Percentiles rank a stretch among this genome's conserved stretches.
Conservation (phyloP, 2,888 invertebrate genomes). For the Drosophila hawaiiensis region DNA sequence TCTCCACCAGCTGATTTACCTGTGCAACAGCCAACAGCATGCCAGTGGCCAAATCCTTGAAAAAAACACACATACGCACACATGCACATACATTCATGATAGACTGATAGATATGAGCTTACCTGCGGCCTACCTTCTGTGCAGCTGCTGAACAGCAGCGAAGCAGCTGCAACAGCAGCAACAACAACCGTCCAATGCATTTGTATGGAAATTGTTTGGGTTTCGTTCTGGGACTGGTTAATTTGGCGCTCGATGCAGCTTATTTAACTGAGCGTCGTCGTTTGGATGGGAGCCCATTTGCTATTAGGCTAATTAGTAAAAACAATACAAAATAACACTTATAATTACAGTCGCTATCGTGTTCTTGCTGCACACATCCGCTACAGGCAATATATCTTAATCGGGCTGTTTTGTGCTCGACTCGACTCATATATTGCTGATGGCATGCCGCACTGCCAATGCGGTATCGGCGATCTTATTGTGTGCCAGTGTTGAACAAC, state of each 20-base stretch:
- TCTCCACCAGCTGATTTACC: slow-evolving; percentile 62
- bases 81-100: background rate
- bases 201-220: slow-evolving; percentile 15
- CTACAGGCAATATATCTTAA: slow-evolving; percentile 39
- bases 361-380: slow-evolving; percentile 38
- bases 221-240: slow-evolving; percentile 12
- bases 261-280: slow-evolving; percentile 37
- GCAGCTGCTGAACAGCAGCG: slow-evolving; percentile 28
- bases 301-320: slow-evolving; percentile 41
- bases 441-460: slow-evolving; percentile 5
- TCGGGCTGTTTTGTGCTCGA: background rate
- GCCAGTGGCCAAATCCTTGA: slow-evolving; percentile 60
- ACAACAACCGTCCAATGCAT: slow-evolving; percentile 17
- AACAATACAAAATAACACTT: slow-evolving; percentile 4
- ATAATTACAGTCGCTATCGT: slow-evolving; percentile 18
- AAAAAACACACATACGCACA: background rate
- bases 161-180: background rate
- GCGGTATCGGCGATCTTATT: slow-evolving; percentile 1
- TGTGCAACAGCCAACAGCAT: slow-evolving; percentile 63
- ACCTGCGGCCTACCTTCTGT: slow-evolving; percentile 48
- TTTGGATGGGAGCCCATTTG: background rate
- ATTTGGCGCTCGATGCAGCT: background rate
- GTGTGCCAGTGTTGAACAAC: slow-evolving; percentile 21
- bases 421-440: background rate
- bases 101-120: slow-evolving; percentile 4